These are phyloP conservation scores for Dipus sagitta DNA, from an alignment of 2,797 vertebrate species.

Conservation along the genomic window DNA sequence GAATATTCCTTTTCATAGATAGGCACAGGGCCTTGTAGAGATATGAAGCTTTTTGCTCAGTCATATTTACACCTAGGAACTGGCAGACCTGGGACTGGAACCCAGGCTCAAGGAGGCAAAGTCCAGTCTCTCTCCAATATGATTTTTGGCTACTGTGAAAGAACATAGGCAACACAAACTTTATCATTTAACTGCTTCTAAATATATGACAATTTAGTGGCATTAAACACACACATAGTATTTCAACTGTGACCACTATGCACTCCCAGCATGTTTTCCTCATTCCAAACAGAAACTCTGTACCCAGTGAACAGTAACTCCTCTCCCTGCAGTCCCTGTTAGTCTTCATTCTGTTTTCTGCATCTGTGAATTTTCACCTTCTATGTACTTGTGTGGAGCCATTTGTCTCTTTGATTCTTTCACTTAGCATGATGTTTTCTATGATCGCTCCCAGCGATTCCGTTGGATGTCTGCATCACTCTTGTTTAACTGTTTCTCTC, in stretches of 20 bases:
- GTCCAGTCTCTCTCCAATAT: neutral
- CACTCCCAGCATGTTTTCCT: neutral
- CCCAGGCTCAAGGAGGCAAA: neutral
- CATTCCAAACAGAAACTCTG: neutral
- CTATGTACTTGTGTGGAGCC: neutral
- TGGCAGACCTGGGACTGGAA: neutral
- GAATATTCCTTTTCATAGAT: neutral
- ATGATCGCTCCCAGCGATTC: neutral
- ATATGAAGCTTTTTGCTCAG: neutral
- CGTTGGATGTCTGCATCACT: neutral
- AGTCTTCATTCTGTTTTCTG: neutral
- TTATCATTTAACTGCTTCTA: neutral
- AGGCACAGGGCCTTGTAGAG: neutral
- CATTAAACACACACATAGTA: neutral
- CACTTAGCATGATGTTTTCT: neutral
- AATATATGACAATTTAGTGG: neutral
- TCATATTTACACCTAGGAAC: neutral
- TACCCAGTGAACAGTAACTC: neutral
- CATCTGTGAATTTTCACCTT: neutral
- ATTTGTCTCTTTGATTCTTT: neutral
- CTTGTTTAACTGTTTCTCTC: neutral
- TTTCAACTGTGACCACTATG: neutral
- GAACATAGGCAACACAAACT: neutral
- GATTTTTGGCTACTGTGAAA: neutral
- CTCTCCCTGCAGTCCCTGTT: neutral